Base-by-base conservation (phyloP, 2,797 vertebrate genomes). In the Poeciliopsis turneri region DNA sequence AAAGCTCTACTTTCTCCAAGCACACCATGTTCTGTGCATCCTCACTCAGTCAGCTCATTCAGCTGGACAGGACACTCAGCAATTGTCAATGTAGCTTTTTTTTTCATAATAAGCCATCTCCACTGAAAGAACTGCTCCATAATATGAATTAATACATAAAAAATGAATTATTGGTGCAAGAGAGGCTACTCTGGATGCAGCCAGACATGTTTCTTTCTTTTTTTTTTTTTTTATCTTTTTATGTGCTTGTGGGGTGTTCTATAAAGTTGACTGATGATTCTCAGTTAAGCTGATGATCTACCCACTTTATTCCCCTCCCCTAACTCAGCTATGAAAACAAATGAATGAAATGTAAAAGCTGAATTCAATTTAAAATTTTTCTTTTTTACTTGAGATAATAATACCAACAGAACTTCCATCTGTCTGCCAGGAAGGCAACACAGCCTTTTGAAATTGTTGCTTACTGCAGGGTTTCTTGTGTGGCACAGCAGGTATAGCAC, bases 381-480 rank as follows among this genome's bases (percentile, higher is more conserved):
- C 28, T 57, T 25, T 74, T 68, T 59, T 45, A 68, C 20, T 49
- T 74, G 28, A 72, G n/a, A 61, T 43, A 36, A 30, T 41, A 45
- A 77, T 5, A 73, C 10, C 25, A 25, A 18, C 57, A 55, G 72
- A 78, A 72, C 51, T 66, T 30, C 49, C 46, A 45, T 80, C 57
- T 25, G 51, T 79, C 41, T 76, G 76, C 61, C 46, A 66, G n/a
- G 33, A 87, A 51, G 72, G 39, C 61, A 69, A 70, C 70, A 82
- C 71, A 82, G 74, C 74, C 81, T 82, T 81, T 79, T 79, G 77
- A 73, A 79, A 46, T 61, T 36, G 36, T 28, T 70, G 66, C 77
- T 82, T 87, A 75, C 81, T 84, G 80, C 85, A 89, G 74, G 80
- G 78, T 83, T 87, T 83, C 82, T 73, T 75, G 57, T 75, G 53